Base-by-base conservation (phyloP, 1,140 invertebrate species). In the Zaprionus taronus region DNA sequence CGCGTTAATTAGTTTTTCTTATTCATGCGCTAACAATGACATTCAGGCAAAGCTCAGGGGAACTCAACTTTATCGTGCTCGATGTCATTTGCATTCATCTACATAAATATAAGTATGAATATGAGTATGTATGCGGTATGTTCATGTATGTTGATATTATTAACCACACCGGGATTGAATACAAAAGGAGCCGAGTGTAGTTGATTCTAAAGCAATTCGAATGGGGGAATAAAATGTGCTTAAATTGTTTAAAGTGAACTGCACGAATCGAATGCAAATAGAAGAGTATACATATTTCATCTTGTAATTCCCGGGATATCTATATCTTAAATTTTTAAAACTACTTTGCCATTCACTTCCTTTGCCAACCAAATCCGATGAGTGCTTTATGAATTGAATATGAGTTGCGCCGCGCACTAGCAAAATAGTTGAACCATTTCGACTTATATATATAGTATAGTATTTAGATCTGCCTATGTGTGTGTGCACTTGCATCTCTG, bases 341-440 rank as follows among this genome's bases (percentile, higher is more conserved):
- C 12, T 20, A 34, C 12, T 60, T 70, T 55, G 26, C 17, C 22
- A 49, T 61, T 12, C 20, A n/a, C 4, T 41, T 22, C 47, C 57
- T 57, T 12, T 22, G 5, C 14, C 15, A 34, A 62, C 17, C 24
- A 34, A 62, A 49, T 44, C 44, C 60, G 55, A 58, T 71, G 60
- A 57, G 63, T 71, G n/a, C 44, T 41, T 51, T 57, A 41, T 75
- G 60, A 71, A 75, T 75, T 31, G 28, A 22, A 26, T 36, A 72
- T 70, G 24, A 15, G n/a, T 14, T 15, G 26, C 26, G 41, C 20
- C 31, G 58, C 31, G 31, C 31, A 11, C 22, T 31, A 64, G 6
- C 22, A 24, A 62, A 75, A 57, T 57, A n/a, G 66, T 57, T 62
- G 66, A n/a, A 38, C 22, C 11, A 4, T 15, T 69, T 69, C 11